Conservation (phyloP, 2,113 vertebrate species). For the Chaetura pelagica region DNA sequence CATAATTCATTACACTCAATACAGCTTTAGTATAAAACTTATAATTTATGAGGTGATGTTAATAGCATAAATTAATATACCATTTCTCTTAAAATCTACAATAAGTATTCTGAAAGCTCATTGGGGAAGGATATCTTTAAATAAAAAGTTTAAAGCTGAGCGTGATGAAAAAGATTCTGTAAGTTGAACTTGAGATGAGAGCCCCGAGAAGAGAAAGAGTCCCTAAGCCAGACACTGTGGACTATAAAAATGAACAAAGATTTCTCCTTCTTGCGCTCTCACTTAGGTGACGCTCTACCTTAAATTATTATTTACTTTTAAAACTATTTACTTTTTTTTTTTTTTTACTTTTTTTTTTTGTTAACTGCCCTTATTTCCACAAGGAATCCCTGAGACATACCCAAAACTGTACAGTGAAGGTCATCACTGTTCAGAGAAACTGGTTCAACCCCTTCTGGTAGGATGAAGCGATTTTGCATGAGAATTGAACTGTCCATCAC, state of each 20-base stretch:
- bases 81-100: constrained; percentile 88
- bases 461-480: constrained; percentile 56
- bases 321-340: constrained; percentile 70
- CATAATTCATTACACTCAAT: constrained; percentile 88
- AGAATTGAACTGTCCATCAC: constrained; percentile 24
- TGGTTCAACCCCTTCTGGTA: constrained; percentile 71
- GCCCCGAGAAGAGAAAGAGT: constrained; percentile 71
- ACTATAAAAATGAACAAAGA: constrained; percentile 63
- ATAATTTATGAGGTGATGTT: constrained; percentile 91
- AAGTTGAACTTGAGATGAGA: constrained; percentile 76
- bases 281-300: constrained; percentile 76
- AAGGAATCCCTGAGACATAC: constrained; percentile 88
- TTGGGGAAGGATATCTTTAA: constrained; percentile 80
- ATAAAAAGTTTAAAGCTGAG: constrained; percentile 86
- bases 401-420: constrained; percentile 78
- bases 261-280: constrained; percentile 76
- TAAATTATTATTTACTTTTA: constrained; percentile 77
- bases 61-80: constrained; percentile 91
- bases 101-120: constrained; percentile 85
- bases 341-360: constrained; percentile 31
- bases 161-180: constrained; percentile 72
- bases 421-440: constrained; percentile 78
- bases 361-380: constrained; percentile 84
- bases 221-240: constrained; percentile 52
- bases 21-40: constrained; percentile 90